Evolutionary conservation across 2,888 invertebrate species (phyloP).

Genomic region (Apantesis nais): DNA sequence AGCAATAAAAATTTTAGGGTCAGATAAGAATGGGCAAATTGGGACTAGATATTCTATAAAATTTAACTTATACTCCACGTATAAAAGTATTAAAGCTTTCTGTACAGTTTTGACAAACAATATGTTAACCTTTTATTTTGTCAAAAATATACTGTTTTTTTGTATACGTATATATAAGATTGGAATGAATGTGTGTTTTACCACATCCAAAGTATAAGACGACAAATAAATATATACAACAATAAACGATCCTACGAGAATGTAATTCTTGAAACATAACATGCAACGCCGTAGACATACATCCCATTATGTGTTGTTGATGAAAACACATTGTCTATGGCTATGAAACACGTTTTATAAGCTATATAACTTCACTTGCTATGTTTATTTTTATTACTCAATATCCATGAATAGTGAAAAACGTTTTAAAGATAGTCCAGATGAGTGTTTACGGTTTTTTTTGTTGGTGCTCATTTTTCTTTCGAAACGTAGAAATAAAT

Average conservation of each 20-base stretch:
- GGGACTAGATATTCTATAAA: not conserved
- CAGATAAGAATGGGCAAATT: conserved; percentile 42
- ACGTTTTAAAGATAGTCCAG: too few species aligned
- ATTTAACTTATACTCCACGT: not conserved
- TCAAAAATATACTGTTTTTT: not conserved
- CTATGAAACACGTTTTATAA: not conserved
- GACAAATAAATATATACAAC: not conserved
- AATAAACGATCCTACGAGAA: not conserved
- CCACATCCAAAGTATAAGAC: not conserved
- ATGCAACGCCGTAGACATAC: conserved; percentile 3
- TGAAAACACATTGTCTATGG: not conserved
- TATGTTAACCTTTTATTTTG: not conserved
- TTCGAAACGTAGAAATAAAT: not conserved
- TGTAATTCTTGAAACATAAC: not conserved
- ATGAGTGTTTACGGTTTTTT: too few species aligned
- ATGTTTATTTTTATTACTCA: not conserved
- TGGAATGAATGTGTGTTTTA: not conserved
- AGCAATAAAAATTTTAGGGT: conserved; percentile 59
- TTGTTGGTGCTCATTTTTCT: too few species aligned
- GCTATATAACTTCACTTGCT: not conserved
- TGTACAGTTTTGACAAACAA: not conserved
- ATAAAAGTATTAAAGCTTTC: not conserved
- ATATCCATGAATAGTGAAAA: too few species aligned
- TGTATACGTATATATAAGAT: not conserved
- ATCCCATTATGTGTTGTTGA: not conserved